Evolutionary conservation across 2,888 invertebrate species (phyloP).

Genomic region (Dysmachus trigonus): DNA sequence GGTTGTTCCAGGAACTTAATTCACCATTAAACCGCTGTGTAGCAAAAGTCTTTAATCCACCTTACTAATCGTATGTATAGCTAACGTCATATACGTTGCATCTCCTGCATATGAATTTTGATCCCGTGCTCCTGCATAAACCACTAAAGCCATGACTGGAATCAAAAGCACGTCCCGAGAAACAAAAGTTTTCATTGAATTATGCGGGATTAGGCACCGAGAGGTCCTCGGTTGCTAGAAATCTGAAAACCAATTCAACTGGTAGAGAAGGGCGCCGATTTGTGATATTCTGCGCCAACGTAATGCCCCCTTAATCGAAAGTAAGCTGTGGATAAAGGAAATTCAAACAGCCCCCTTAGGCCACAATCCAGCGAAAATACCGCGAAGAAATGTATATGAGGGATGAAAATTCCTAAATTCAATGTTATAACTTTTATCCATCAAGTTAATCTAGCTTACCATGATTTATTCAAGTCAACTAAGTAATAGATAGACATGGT

Average conservation of each 20-base stretch:
- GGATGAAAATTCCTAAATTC: background rate
- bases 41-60: background rate
- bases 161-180: background rate
- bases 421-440: too few relatives aligned
- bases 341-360: background rate
- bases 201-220: background rate
- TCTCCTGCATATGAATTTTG: background rate
- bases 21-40: slow-evolving; percentile 12
- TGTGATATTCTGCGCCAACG: background rate
- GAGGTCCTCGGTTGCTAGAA: background rate
- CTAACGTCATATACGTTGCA: background rate
- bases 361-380: background rate
- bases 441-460: too few relatives aligned
- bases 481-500: too few relatives aligned
- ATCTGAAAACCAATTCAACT: background rate
- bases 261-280: background rate
- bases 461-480: too few relatives aligned
- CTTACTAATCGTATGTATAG: background rate
- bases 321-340: background rate
- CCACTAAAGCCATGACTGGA: background rate
- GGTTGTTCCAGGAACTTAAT: background rate
- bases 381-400: background rate
- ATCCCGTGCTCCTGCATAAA: background rate
- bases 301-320: background rate
- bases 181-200: background rate